Evolutionary conservation across 2,113 vertebrate genomes (phyloP).

Genomic region (Otus sunia): DNA sequence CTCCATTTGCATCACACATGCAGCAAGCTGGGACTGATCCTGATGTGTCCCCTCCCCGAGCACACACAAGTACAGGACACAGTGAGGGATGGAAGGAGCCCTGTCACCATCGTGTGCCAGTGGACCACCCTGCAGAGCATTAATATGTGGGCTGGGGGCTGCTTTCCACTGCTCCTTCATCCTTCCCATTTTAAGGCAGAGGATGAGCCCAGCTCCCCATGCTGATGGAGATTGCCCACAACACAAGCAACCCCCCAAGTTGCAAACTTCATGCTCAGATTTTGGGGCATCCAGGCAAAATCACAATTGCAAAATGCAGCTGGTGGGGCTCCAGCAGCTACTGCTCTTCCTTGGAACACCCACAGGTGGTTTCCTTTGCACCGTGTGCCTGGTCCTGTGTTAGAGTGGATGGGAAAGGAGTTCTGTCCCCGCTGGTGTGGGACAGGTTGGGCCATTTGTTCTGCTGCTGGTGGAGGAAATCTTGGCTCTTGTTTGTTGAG

Average conservation of each 20-base stretch:
- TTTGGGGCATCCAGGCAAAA: not conserved
- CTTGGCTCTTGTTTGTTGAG: not conserved
- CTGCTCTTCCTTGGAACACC: not conserved
- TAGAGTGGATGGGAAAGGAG: not conserved
- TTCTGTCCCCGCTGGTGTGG: fast-evolving
- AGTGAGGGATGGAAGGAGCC: not conserved
- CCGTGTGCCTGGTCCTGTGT: fast-evolving
- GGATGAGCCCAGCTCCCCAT: fast-evolving
- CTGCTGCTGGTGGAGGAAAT: not conserved
- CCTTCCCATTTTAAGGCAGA: not conserved
- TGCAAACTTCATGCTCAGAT: not conserved
- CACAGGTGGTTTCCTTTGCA: fast-evolving
- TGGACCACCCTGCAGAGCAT: not conserved
- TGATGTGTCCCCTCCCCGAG: not conserved
- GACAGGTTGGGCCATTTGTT: not conserved
- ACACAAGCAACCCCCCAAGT: not conserved
- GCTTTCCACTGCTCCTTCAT: not conserved
- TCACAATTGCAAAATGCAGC: not conserved
- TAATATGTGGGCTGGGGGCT: not conserved
- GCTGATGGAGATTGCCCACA: not conserved
- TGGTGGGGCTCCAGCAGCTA: not conserved
- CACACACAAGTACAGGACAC: not conserved
- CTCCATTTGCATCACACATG: fast-evolving
- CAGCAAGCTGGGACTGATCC: not conserved
- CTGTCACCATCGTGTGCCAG: not conserved